These are phyloP conservation scores for Conus betulinus DNA, from an alignment of 1,140 invertebrate species.

Conservation along the genomic window DNA sequence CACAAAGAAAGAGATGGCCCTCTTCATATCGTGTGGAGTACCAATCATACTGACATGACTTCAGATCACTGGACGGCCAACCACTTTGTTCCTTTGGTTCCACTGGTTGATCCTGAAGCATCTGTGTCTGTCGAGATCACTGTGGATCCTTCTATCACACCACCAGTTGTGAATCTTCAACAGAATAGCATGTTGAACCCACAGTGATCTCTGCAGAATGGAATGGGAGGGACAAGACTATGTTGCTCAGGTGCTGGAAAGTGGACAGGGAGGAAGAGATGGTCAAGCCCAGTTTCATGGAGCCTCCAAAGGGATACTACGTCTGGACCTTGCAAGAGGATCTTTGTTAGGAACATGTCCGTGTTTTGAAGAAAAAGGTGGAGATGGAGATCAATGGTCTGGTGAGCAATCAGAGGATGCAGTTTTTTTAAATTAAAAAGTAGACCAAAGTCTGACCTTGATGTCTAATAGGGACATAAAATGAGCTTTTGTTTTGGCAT, in stretches of 20 bases:
- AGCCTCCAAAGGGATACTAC: background rate
- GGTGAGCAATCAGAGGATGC: background rate
- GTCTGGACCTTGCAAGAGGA: background rate
- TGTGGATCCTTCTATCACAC: too few species aligned
- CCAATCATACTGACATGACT: background rate
- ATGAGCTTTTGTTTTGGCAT: too few species aligned
- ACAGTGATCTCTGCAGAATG: background rate
- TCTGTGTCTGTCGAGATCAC: background rate
- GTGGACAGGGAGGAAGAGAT: background rate
- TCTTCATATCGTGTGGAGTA: background rate
- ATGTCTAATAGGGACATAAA: too few species aligned
- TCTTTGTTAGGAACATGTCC: background rate
- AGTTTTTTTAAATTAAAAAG: background rate
- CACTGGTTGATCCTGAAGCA: background rate
- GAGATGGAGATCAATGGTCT: background rate
- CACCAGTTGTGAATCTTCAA: too few species aligned
- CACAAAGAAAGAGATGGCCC: background rate
- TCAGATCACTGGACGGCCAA: background rate
- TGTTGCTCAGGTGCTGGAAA: background rate
- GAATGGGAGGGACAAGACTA: background rate
- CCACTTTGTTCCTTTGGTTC: constrained; percentile 16
- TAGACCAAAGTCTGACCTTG: too few species aligned
- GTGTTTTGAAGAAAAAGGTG: background rate
- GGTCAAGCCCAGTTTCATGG: background rate
- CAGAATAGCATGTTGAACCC: background rate